These are phyloP conservation scores for Halocynthia roretzi DNA, from an alignment of 23 tunicate species.

Conservation along the genomic window DNA sequence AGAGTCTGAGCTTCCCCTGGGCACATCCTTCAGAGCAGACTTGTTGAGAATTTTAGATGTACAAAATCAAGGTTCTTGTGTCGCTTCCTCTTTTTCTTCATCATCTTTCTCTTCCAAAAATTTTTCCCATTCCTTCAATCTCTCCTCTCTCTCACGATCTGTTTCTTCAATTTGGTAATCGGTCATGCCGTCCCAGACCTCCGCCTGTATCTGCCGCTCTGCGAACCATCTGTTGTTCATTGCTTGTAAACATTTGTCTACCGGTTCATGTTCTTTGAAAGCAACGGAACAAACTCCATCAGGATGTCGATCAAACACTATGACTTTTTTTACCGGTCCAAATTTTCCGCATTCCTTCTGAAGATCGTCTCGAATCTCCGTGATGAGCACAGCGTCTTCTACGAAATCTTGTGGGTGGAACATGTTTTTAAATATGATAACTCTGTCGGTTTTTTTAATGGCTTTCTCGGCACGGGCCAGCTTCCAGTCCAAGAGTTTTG, in stretches of 20 bases:
- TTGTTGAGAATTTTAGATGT: too few species aligned
- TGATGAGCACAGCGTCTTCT: conserved; percentile 64
- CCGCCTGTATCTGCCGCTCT: conserved; percentile 22
- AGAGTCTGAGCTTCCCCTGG: too few species aligned
- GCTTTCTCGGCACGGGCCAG: conserved; percentile 47
- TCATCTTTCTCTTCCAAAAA: conserved; percentile 40
- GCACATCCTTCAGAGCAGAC: too few species aligned
- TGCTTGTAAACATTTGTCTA: conserved; percentile 44
- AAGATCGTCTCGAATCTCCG: conserved; percentile 73
- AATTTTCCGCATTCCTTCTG: conserved; percentile 76
- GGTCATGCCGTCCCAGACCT: conserved; percentile 78
- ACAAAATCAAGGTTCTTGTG: neutral
- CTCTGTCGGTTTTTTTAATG: conserved; percentile 63
- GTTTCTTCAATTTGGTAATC: conserved; percentile 89
- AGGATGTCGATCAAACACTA: conserved; percentile 90
- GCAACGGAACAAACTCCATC: conserved; percentile 94
- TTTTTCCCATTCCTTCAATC: conserved; percentile 71
- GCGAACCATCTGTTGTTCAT: conserved; percentile 80
- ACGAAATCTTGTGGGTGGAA: conserved; percentile 71
- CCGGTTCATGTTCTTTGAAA: conserved; percentile 65
- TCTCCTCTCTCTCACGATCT: conserved; percentile 68
- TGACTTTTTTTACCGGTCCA: conserved; percentile 83
- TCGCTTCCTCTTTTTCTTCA: neutral
- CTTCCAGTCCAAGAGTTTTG: conserved; percentile 69
- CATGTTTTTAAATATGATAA: conserved; percentile 76